Conservation (phyloP, 1,140 invertebrate genomes). For the Drosophila pseudoananassae region DNA sequence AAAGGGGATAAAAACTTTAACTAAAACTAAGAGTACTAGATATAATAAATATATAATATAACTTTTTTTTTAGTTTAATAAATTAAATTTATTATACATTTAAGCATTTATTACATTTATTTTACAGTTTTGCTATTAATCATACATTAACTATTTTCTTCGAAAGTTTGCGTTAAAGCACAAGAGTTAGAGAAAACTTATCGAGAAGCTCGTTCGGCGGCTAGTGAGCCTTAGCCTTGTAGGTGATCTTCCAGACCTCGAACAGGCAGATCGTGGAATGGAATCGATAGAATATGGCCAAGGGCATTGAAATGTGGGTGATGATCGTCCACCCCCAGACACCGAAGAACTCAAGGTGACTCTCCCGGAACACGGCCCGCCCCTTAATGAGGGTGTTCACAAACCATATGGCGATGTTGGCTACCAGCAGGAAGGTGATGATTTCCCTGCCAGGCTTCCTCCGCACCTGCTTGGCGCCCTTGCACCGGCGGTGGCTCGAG, state of each 20-base stretch:
- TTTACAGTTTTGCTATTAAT: constrained; percentile 14
- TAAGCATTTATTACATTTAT: too few species aligned
- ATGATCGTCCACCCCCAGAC: constrained; percentile 95
- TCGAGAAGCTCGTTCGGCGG: not conserved
- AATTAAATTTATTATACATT: constrained; percentile 35
- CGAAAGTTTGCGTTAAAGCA: not conserved
- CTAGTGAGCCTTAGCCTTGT: constrained; percentile 87
- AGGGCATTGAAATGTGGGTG: constrained; percentile 92
- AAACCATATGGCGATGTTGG: constrained; percentile 94
- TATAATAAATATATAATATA: too few species aligned
- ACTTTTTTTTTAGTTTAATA: constrained; percentile 4
- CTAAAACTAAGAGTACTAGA: too few species aligned
- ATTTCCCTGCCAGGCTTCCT: constrained; percentile 92
- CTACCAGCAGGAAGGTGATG: constrained; percentile 92
- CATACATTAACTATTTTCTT: constrained; percentile 25
- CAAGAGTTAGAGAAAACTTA: not conserved
- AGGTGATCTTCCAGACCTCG: constrained; percentile 98
- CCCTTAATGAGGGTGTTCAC: constrained; percentile 94
- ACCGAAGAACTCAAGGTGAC: constrained; percentile 92
- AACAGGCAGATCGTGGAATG: constrained; percentile 98
- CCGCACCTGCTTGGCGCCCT: constrained; percentile 86
- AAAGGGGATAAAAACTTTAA: too few species aligned
- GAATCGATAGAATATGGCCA: constrained; percentile 95
- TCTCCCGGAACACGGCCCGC: constrained; percentile 91
- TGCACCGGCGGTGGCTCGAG: constrained; percentile 89